Percentiles rank a stretch among this genome's conserved stretches.
Evolutionary conservation across 1,140 invertebrate genomes (phyloP).

Genomic region (Vanessa atalanta): DNA sequence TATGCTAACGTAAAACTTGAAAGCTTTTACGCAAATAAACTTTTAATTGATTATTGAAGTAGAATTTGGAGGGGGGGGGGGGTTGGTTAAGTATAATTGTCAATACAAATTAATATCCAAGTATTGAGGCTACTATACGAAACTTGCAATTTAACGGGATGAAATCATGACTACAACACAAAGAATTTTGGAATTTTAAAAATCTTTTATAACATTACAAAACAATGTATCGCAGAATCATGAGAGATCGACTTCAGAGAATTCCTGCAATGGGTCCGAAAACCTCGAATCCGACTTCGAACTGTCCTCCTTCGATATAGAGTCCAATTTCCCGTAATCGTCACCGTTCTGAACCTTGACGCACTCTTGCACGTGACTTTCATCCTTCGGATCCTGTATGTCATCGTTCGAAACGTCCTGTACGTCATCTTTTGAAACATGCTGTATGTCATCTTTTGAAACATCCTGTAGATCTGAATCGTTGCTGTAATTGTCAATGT

Average conservation of each 20-base stretch:
- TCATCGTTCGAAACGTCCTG: conserved; percentile 3
- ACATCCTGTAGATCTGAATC: conserved; percentile 40
- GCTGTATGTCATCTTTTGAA: conserved; percentile 16
- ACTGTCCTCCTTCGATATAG: conserved; percentile 35
- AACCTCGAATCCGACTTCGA: conserved; percentile 38
- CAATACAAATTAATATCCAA: too few species aligned
- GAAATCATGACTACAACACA: too few species aligned
- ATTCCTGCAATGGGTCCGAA: conserved; percentile 60
- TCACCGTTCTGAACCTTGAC: background rate
- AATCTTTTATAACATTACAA: conserved; percentile 50
- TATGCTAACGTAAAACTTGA: too few species aligned
- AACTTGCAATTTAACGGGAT: too few species aligned
- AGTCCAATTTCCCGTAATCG: conserved; percentile 31
- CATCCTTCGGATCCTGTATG: too few species aligned
- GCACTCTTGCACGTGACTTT: background rate
- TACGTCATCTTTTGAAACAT: conserved; percentile 11
- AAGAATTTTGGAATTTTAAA: conserved; percentile 23
- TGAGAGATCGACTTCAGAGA: conserved; percentile 63
- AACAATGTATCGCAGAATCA: conserved; percentile 65
- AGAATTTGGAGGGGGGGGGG: too few species aligned
- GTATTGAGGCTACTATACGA: too few species aligned
- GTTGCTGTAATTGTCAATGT: conserved; percentile 49
- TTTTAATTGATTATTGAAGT: too few species aligned
- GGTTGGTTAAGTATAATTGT: too few species aligned
- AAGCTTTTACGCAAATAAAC: too few species aligned